Conservation (phyloP, 2,888 invertebrate species). For the Drosophila crucigera region DNA sequence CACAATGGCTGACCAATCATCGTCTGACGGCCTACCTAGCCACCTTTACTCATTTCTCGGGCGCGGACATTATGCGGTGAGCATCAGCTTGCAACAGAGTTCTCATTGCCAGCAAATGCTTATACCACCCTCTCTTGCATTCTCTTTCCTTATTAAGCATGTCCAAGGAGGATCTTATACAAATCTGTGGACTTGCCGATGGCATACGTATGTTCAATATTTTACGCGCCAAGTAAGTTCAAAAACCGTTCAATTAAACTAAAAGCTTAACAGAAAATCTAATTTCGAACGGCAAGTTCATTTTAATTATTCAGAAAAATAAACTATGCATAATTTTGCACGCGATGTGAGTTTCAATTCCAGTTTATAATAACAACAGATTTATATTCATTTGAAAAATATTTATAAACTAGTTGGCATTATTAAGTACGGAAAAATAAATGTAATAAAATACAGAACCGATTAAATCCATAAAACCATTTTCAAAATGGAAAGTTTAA, state of each 20-base stretch:
- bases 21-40: conserved; percentile 91
- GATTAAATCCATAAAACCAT: neutral
- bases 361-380: neutral
- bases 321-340: neutral
- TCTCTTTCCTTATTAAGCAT: conserved; percentile 86
- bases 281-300: neutral
- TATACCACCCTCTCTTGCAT: neutral
- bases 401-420: neutral
- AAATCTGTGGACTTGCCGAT: conserved; percentile 97
- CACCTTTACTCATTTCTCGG: conserved; percentile 94
- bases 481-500: too few relatives aligned
- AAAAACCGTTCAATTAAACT: neutral
- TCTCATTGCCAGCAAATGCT: neutral
- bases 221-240: conserved; percentile 91
- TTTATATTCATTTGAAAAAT: neutral
- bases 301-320: neutral
- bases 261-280: too few relatives aligned
- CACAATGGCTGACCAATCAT: conserved; percentile 92
- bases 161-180: conserved; percentile 95
- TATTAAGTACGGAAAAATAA: neutral
- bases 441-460: neutral
- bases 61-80: conserved; percentile 93
- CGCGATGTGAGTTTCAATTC: neutral
- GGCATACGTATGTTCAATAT: conserved; percentile 97
- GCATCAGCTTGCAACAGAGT: conserved; percentile 17